A percentile compares a stretch with the other conserved stretches of the same genome.
phyloP scores from a whole-genome alignment of 2,888 invertebrate genomes.

The Pinctada fucata region DNA sequence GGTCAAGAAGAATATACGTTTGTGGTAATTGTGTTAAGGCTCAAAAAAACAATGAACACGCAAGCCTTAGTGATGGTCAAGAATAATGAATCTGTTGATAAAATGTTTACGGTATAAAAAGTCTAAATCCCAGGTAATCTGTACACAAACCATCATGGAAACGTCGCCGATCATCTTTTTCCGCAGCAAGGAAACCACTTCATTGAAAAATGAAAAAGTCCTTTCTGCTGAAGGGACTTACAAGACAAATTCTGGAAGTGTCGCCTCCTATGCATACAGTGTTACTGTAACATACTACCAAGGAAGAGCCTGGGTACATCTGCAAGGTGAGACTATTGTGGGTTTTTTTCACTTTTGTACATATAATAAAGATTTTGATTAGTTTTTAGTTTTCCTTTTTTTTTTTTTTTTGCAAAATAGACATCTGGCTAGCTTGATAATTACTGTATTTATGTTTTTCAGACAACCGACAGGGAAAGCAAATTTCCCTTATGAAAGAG shows the following conservation, averaged over 20 bases:
- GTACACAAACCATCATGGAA: neutral
- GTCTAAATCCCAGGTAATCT: neutral
- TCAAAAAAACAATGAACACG: neutral
- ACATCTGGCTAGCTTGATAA: neutral
- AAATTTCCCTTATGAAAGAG: neutral
- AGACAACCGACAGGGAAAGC: neutral
- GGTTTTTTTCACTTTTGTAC: too few relatives aligned
- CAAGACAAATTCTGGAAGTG: neutral
- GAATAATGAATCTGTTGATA: constrained; percentile 1
- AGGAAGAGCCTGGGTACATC: neutral
- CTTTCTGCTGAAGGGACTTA: neutral
- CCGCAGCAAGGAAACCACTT: neutral
- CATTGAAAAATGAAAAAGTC: too few relatives aligned
- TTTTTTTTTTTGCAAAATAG: neutral
- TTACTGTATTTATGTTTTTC: neutral
- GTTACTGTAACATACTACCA: neutral
- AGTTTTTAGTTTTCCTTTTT: neutral
- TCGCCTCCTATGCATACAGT: neutral
- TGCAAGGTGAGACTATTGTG: neutral
- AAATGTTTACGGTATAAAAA: neutral
- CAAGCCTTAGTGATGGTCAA: neutral
- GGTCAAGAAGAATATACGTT: too few relatives aligned
- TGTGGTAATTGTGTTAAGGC: neutral
- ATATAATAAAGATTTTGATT: neutral
- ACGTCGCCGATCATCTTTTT: neutral